A percentile compares a stretch with the other conserved stretches of the same genome.
These are phyloP conservation scores for Astyanax mexicanus DNA, from an alignment of 2,797 vertebrate genomes.

Conservation along the genomic window DNA sequence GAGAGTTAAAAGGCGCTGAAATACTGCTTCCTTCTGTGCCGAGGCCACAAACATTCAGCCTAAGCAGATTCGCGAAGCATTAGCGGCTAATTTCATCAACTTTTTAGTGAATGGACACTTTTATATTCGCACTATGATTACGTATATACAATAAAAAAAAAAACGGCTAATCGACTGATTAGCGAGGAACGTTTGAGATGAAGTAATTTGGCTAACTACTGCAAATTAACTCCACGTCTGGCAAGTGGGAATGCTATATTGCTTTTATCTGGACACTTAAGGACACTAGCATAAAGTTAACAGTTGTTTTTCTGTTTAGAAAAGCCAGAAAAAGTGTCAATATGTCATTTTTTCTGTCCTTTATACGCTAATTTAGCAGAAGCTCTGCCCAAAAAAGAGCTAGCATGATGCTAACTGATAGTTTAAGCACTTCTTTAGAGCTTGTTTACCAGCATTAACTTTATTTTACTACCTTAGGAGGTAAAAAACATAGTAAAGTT, in stretches of 20 bases:
- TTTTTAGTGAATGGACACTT: conserved; percentile 20
- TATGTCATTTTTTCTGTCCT: too few relatives aligned
- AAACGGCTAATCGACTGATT: conserved; percentile 10
- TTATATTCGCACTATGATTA: conserved; percentile 28
- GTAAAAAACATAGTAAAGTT: too few relatives aligned
- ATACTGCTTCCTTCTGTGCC: neutral
- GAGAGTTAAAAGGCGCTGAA: neutral
- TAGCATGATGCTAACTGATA: neutral
- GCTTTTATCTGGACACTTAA: neutral
- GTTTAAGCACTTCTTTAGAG: too few relatives aligned
- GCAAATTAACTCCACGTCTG: neutral
- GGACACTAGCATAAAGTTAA: neutral
- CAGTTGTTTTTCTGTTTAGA: neutral
- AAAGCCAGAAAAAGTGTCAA: too few relatives aligned
- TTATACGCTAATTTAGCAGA: too few relatives aligned
- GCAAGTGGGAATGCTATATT: neutral
- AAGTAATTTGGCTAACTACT: neutral
- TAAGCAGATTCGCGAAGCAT: conserved; percentile 32
- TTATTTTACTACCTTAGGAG: too few relatives aligned
- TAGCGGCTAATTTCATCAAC: conserved; percentile 37
- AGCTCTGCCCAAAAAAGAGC: too few relatives aligned
- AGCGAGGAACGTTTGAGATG: conserved; percentile 1
- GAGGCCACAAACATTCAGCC: neutral
- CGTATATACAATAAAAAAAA: conserved; percentile 25
- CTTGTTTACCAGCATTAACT: too few relatives aligned